A percentile compares a stretch with the other conserved stretches of the same genome.
Conservation (phyloP, 1,140 invertebrate species). For the Acromyrmex charruanus region DNA sequence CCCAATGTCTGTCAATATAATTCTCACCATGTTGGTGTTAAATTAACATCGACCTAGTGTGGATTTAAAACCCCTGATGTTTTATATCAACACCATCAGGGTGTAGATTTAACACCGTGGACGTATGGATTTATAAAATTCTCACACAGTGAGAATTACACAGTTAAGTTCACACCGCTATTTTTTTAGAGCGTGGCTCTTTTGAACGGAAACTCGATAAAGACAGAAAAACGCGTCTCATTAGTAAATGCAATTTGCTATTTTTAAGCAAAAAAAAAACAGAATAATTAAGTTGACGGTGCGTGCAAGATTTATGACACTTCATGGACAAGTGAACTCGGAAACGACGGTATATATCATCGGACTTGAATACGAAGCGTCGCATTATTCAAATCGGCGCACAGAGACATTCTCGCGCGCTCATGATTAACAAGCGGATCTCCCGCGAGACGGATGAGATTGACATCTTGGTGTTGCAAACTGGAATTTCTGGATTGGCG, state of each 20-base stretch:
- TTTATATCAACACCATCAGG: no score
- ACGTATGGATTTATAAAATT: no score
- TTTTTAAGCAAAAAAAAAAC: neutral
- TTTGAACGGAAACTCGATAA: slow-evolving; percentile 1
- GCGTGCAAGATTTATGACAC: neutral
- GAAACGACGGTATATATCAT: neutral
- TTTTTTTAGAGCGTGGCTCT: no score
- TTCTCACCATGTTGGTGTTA: no score
- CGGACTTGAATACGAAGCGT: slow-evolving; percentile 30
- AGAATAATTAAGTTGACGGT: neutral
- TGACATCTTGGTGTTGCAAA: slow-evolving; percentile 43
- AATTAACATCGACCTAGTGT: no score
- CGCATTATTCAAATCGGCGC: slow-evolving; percentile 49
- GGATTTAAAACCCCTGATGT: no score
- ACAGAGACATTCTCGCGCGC: slow-evolving; percentile 11
- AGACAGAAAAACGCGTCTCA: neutral
- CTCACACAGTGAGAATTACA: no score
- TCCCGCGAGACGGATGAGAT: slow-evolving; percentile 7
- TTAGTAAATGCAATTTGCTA: neutral
- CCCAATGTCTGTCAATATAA: no score
- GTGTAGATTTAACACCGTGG: no score
- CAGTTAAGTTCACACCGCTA: no score
- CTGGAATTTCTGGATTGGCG: slow-evolving; percentile 57
- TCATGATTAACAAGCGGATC: slow-evolving; percentile 5
- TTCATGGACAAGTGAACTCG: slow-evolving; percentile 8